These are phyloP conservation scores for Tapera naevia DNA, from an alignment of 2,797 vertebrate genomes.

Conservation along the genomic window DNA sequence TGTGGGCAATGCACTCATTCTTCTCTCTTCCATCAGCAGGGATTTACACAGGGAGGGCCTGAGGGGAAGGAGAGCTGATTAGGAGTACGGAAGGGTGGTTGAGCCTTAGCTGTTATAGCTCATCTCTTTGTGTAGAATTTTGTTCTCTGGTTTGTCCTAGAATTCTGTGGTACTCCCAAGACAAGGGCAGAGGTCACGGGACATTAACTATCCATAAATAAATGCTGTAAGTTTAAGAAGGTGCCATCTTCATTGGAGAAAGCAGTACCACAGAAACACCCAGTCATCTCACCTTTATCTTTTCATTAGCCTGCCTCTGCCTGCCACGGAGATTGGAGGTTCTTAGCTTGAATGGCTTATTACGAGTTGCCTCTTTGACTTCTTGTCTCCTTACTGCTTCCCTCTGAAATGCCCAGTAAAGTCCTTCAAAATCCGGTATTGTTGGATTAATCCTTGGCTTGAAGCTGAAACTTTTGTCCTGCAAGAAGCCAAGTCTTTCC, in stretches of 20 bases:
- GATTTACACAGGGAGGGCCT: not conserved
- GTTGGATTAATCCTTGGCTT: constrained; percentile 83
- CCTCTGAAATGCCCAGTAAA: constrained; percentile 86
- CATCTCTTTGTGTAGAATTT: not conserved
- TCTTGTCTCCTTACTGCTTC: constrained; percentile 74
- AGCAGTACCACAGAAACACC: not conserved
- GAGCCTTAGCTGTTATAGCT: not conserved
- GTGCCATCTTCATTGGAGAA: not conserved
- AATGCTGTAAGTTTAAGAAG: not conserved
- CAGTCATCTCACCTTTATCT: constrained; percentile 73
- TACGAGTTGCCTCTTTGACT: constrained; percentile 80
- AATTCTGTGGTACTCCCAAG: not conserved
- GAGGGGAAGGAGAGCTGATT: not conserved
- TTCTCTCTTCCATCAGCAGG: not conserved
- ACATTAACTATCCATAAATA: not conserved
- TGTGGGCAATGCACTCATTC: not conserved
- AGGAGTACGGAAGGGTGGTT: not conserved
- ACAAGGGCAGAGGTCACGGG: not conserved
- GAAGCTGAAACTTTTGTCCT: constrained; percentile 84
- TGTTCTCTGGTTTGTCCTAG: not conserved
- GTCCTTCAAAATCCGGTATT: constrained; percentile 86
- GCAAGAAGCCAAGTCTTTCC: constrained; percentile 83
- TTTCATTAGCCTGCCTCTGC: constrained; percentile 63
- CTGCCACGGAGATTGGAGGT: constrained; percentile 79
- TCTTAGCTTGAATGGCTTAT: constrained; percentile 87